These are phyloP conservation scores for Hyperoodon ampullatus DNA, from an alignment of 2,113 vertebrate genomes.

Conservation along the genomic window DNA sequence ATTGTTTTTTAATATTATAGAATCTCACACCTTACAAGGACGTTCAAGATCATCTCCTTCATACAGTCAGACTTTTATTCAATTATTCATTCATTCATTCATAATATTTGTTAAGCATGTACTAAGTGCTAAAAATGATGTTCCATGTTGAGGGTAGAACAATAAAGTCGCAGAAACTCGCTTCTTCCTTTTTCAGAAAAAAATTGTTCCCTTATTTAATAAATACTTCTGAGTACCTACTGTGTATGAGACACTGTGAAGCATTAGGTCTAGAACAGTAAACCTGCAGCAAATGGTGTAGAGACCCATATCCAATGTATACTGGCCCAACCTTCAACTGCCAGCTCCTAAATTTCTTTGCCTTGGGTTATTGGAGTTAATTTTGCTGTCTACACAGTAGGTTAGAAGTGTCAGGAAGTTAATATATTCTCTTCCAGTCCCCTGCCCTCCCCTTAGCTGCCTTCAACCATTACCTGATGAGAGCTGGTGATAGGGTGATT, in stretches of 20 bases:
- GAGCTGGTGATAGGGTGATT: neutral
- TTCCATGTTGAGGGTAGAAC: neutral
- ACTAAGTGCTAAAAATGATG: neutral
- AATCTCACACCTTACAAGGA: neutral
- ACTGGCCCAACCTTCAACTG: neutral
- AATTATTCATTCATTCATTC: constrained; percentile 34
- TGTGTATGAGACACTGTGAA: neutral
- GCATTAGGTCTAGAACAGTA: neutral
- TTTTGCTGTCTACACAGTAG: neutral
- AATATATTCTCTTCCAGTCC: neutral
- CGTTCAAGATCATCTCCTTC: neutral
- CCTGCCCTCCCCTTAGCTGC: neutral
- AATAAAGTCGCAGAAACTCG: neutral
- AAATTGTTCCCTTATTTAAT: neutral
- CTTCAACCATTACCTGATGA: neutral
- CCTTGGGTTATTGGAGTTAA: neutral
- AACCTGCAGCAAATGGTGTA: neutral
- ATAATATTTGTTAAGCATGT: neutral
- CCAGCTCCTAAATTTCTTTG: neutral
- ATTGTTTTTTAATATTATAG: neutral
- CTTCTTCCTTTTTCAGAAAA: neutral
- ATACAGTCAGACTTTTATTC: neutral
- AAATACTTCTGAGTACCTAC: neutral
- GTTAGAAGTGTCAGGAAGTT: neutral
- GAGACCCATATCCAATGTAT: too few relatives aligned